Base-by-base conservation (phyloP, 2,113 vertebrate genomes). In the Dasypus novemcinctus region DNA sequence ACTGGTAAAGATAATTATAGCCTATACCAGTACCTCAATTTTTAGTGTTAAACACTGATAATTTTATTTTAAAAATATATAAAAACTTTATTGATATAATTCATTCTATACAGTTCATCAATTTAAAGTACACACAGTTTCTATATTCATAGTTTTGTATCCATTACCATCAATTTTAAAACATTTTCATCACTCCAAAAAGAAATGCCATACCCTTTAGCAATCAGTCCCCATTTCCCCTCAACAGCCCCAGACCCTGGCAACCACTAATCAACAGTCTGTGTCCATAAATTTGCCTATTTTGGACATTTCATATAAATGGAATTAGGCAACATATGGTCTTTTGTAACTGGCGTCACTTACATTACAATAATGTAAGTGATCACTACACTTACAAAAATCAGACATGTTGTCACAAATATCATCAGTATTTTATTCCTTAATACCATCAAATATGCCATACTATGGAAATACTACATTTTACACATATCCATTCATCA, bases 181-280 rank as follows among this genome's bases (percentile, higher is more conserved):
- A 92, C 46, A 49, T 29, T 81, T 80, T 96, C 33, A 83, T 94
- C 52, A 82, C 18, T 29, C 57, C 90, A 79, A 94, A 83, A 97
- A 82, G 69, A 95, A 82, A 87, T 31, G 21, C 4, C 86, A 2
- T 41, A 82, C 18, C 13, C 38, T 49, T 36, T 33, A 87, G 57
- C 41, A 72, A 10, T 78, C 68, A 86, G 27, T 43, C 38, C 18
- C 18, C 46, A 69, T 72, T 61, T 94, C 11, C 54, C 63, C 54
- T 52, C 46, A 93, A 49, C 0, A 88, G 3, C 18, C 91, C 27
- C n/a, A 94, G 41, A 23, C n/a, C 83, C 80, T 74, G 36, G 41
- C 27, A 90, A 93, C 12, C 20, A 85, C 13, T 82, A 88, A 54
- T 17, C 57, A 59, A 72, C 31, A 54, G 43, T 83, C 23, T 74